phyloP scores from a whole-genome alignment of 2,888 invertebrate species.

The Amitus sp. region DNA sequence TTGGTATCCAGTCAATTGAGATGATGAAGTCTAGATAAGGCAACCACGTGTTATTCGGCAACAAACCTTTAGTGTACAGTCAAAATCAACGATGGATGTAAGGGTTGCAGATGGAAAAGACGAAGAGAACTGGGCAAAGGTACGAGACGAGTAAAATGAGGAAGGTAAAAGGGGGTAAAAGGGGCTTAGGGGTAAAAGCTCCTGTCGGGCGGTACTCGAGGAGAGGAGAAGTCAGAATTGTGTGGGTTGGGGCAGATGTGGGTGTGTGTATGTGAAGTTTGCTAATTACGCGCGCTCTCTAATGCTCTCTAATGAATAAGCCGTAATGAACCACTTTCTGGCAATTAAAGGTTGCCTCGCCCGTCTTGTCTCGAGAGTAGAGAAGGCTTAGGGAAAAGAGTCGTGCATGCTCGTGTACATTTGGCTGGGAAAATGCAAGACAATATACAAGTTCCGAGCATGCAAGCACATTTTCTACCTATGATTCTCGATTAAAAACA shows the following conservation, averaged over 20 bases:
- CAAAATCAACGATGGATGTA: slow-evolving; percentile 24
- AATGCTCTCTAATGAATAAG: slow-evolving; percentile 91
- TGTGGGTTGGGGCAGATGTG: slow-evolving; percentile 7
- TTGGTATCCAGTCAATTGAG: slow-evolving; percentile 23
- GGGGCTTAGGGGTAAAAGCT: slow-evolving; percentile 50
- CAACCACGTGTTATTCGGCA: slow-evolving; percentile 41
- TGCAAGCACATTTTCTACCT: slow-evolving; percentile 15
- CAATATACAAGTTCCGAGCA: slow-evolving; percentile 22
- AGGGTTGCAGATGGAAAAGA: slow-evolving; percentile 11
- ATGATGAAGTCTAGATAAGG: slow-evolving; percentile 26
- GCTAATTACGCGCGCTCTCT: slow-evolving; percentile 85
- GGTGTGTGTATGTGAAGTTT: slow-evolving; percentile 69
- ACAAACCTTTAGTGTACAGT: slow-evolving; percentile 30
- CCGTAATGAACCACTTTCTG: slow-evolving; percentile 92
- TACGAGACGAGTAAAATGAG: slow-evolving; percentile 29
- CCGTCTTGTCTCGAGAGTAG: slow-evolving; percentile 45
- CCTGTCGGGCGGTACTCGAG: slow-evolving; percentile 31
- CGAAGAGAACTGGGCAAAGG: slow-evolving; percentile 34
- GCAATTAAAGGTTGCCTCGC: slow-evolving; percentile 78
- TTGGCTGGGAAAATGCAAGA: slow-evolving; percentile 35
- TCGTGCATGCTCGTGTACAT: slow-evolving; percentile 26
- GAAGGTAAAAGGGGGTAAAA: slow-evolving; percentile 24
- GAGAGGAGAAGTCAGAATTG: slow-evolving; percentile 41
- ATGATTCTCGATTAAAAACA: slow-evolving; percentile 19
- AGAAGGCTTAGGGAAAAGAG: slow-evolving; percentile 57